Evolutionary conservation across 2,888 invertebrate genomes (phyloP), one percentile per base, ranked within the genome.

Genomic region (Nesidiocoris tenuis): DNA sequence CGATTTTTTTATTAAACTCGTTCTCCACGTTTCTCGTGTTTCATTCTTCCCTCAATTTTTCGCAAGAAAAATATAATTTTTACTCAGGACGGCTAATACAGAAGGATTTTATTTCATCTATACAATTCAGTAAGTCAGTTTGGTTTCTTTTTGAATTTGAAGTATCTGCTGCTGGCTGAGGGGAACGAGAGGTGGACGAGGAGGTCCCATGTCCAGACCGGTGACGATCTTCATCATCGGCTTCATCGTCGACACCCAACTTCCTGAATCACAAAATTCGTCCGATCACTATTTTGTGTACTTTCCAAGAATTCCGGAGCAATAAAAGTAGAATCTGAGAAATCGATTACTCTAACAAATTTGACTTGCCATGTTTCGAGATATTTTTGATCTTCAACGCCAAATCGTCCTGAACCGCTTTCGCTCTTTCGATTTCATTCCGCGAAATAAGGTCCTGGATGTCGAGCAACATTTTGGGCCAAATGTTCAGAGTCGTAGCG

Each of bases 171-270:
- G n/a, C 21, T 65, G n/a, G 2, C 64, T 76, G 19, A 79, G 65
- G 18, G 71, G 66, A 18, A 25, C 77, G 65, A 89, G 85, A 0
- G 91, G 91, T 2, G 86, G 82, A 1, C 90, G 85, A 0, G 88
- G 87, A 0, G 88, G 87, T 0, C 91, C 91, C 59, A 89, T 85
- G 77, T 89, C 85, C 21, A 91, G 85, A 0, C 87, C 87, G 0
- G 88, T 87, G 7, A 86, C 82, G 5, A 88, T 81, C 79, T 86
- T 86, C 90, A 90, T 91, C 1, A 89, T 90, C 9, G 85, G 85
- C 83, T 91, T 91, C 89, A 91, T 90, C 18, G 88, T 86, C 3
- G 89, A 87, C 9, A 91, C 89, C 90, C 90, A 90, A 77, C 90
- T 90, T 90, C 89, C 88, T 66, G 63, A 12, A 39, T n/a, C n/a